Evolutionary conservation across 2,113 vertebrate genomes (phyloP).

Genomic region (Cercopithecus mona): DNA sequence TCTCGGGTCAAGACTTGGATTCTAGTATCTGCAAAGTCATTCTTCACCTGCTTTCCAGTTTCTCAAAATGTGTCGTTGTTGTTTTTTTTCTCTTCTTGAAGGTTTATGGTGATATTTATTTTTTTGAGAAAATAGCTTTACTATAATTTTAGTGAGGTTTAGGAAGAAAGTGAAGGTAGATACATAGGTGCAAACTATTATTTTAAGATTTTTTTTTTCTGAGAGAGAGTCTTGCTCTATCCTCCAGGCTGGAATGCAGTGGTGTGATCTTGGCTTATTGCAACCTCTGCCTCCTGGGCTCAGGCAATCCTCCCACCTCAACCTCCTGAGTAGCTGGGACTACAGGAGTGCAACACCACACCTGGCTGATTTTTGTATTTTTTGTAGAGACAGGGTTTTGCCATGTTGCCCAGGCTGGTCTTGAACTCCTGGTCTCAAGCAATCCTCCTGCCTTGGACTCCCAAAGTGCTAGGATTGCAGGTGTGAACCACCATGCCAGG

Average conservation of each 20-base stretch:
- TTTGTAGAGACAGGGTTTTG: not conserved
- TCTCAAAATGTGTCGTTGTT: not conserved
- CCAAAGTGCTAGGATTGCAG: not conserved
- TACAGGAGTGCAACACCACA: not conserved
- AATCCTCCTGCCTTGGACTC: not conserved
- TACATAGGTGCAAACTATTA: not conserved
- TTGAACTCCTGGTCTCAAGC: not conserved
- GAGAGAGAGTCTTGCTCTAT: not conserved
- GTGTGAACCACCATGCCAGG: not conserved
- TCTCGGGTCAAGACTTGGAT: not conserved
- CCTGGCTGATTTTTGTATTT: not conserved
- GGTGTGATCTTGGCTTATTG: not conserved
- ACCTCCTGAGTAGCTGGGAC: not conserved
- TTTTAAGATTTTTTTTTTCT: not conserved
- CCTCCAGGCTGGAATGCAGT: not conserved
- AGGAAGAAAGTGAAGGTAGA: not conserved
- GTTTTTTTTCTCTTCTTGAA: not conserved
- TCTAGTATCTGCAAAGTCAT: not conserved
- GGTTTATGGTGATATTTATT: not conserved
- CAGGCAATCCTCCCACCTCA: not conserved
- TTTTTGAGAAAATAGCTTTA: not conserved
- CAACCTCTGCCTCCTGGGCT: not conserved
- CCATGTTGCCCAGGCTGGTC: not conserved
- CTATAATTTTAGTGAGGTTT: constrained; percentile 2
- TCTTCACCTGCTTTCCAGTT: not conserved